phyloP scores from a whole-genome alignment of 2,888 invertebrate species.

The Catocala nupta region DNA sequence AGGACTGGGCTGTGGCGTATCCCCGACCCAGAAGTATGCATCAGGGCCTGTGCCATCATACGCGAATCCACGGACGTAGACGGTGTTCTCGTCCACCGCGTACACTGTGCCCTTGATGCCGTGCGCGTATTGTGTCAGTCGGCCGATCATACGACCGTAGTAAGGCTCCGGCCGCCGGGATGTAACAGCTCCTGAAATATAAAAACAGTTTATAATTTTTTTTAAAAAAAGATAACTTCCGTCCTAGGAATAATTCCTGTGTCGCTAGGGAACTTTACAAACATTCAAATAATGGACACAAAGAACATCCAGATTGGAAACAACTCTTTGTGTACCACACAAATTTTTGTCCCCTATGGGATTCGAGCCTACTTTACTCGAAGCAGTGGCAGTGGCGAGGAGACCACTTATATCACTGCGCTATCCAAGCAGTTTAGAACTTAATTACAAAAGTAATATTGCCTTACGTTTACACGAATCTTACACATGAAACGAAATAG shows the following conservation, averaged over 20 bases:
- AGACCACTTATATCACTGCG: too few species aligned
- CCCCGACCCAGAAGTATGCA: constrained; percentile 97
- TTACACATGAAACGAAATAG: too few species aligned
- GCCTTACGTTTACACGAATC: too few species aligned
- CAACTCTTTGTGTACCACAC: too few species aligned
- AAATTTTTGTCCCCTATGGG: too few species aligned
- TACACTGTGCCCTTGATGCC: constrained; percentile 94
- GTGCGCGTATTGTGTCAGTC: constrained; percentile 91
- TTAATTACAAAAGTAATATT: too few species aligned
- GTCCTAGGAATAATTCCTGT: not conserved
- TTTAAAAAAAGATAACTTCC: not conserved
- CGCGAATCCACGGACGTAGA: constrained; percentile 94
- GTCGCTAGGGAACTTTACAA: too few species aligned
- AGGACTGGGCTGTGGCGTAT: constrained; percentile 92
- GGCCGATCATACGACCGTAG: constrained; percentile 93
- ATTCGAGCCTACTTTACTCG: too few species aligned
- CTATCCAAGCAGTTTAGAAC: too few species aligned
- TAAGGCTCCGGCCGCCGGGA: constrained; percentile 87
- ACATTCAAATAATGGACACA: too few species aligned
- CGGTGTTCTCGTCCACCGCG: constrained; percentile 95
- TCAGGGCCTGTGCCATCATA: constrained; percentile 96
- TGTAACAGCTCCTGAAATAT: constrained; percentile 56
- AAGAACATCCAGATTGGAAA: too few species aligned
- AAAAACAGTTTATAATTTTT: not conserved
- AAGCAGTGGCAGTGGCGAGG: too few species aligned